Base-by-base conservation (phyloP, 1,140 invertebrate species). In the Pogonomyrmex barbatus region DNA sequence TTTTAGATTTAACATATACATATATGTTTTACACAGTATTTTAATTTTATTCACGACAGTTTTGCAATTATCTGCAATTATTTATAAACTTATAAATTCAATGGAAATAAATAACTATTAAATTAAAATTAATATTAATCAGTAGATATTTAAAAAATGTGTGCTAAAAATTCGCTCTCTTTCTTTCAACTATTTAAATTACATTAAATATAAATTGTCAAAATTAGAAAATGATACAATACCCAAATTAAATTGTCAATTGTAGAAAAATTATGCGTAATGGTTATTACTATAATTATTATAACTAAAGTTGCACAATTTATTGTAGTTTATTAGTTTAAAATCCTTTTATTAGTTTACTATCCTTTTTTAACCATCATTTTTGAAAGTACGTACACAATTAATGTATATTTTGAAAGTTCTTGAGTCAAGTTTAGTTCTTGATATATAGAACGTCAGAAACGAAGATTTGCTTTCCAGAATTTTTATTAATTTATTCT, bases 361-460 rank as follows among this genome's bases (percentile, higher is more conserved):
- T 63, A 17, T 36, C 36, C 4, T 58, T 71, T 58, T 56, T 36
- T 39, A 45, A 82, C 8, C 24, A 45, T n/a, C 10, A 36, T 30
- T 45, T 36, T 56, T 54, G 17, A 54, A 45, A 24, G 24, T 24
- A 24, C 54, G 36, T 42, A 56, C 42, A 4, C 24, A 17, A 47
- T 6, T 39, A 17, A 50, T 9, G n/a, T 4, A 9, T 39, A 60
- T 67, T 52, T 79, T 33, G 60, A 24, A 24, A 24, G 24, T 24
- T 24, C 24, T 24, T 24, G 24, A 24, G 24, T 24, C 33, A 78
- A n/a, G 39, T 70, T 71, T 71, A 39, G 42, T 71, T 47, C 45
- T 60, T 42, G 39, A 82, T 58, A 71, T 33, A 2, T 67, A 6
- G 42, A 58, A 82, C 58, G 67, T 82, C 65, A 71, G 52, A 39